phyloP scores from a whole-genome alignment of 2,888 invertebrate species.

The Ophraella communa region DNA sequence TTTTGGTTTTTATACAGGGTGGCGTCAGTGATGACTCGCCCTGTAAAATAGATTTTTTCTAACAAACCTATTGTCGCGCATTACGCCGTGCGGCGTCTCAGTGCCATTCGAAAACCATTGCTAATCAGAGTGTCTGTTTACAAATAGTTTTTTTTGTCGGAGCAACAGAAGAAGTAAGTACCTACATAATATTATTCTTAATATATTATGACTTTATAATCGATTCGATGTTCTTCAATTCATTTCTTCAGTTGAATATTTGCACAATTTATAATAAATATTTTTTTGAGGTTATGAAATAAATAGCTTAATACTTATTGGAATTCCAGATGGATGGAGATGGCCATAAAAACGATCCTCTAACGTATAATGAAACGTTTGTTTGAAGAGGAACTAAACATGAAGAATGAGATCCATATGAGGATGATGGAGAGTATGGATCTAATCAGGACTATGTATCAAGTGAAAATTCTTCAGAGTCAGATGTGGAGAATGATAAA shows the following conservation, averaged over 20 bases:
- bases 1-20: no score
- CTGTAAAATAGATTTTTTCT: no score
- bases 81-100: no score
- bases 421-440: conserved; percentile 26
- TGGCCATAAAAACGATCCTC: conserved; percentile 10
- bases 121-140: conserved; percentile 2
- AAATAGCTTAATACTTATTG: conserved; percentile 8
- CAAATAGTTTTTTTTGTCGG: conserved; percentile 6
- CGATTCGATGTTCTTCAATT: conserved; percentile 10
- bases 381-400: conserved; percentile 19
- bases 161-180: conserved; percentile 13
- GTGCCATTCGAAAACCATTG: not conserved
- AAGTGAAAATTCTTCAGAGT: conserved; percentile 6
- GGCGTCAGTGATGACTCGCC: no score
- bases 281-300: conserved; percentile 8
- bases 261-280: conserved; percentile 15
- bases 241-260: conserved; percentile 10
- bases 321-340: conserved; percentile 16
- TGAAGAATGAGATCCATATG: conserved; percentile 25
- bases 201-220: conserved; percentile 13
- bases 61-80: no score
- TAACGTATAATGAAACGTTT: conserved; percentile 2
- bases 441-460: conserved; percentile 19
- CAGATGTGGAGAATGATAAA: conserved; percentile 3
- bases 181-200: conserved; percentile 15